Evolutionary conservation across 2,113 vertebrate genomes (phyloP).

Genomic region (Vulpes ferrilata): DNA sequence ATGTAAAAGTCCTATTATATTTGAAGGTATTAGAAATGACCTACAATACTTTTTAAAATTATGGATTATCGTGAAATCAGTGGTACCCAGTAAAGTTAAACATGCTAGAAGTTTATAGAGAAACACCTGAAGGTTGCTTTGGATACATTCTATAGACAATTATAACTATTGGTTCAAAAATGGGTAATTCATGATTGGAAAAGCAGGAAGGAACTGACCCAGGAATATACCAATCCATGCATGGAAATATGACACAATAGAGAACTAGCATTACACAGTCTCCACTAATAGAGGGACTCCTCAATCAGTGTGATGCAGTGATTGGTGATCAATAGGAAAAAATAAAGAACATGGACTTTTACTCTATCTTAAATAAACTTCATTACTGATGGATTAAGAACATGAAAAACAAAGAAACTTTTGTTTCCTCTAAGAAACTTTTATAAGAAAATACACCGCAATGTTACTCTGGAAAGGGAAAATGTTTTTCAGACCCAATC

Average conservation of each 20-base stretch:
- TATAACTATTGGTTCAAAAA: not conserved
- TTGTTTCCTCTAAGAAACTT: too few relatives aligned
- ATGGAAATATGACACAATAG: not conserved
- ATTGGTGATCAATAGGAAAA: not conserved
- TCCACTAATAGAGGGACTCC: accelerated
- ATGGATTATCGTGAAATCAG: not conserved
- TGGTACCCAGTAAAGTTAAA: not conserved
- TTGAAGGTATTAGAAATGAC: not conserved
- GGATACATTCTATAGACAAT: not conserved
- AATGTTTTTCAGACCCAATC: not conserved
- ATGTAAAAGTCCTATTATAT: not conserved
- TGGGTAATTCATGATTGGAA: not conserved
- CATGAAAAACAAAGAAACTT: not conserved
- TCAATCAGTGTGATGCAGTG: too few relatives aligned
- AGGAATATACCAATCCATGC: not conserved
- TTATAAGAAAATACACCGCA: not conserved
- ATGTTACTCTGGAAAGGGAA: not conserved
- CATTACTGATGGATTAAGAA: not conserved
- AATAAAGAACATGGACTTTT: accelerated
- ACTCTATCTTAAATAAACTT: not conserved
- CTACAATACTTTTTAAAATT: too few relatives aligned
- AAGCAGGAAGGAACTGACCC: not conserved
- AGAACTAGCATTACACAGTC: not conserved
- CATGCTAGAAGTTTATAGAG: not conserved
- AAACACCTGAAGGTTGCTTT: not conserved